phyloP scores from a whole-genome alignment of 2,888 invertebrate genomes.

The Cylloceria caligata region DNA sequence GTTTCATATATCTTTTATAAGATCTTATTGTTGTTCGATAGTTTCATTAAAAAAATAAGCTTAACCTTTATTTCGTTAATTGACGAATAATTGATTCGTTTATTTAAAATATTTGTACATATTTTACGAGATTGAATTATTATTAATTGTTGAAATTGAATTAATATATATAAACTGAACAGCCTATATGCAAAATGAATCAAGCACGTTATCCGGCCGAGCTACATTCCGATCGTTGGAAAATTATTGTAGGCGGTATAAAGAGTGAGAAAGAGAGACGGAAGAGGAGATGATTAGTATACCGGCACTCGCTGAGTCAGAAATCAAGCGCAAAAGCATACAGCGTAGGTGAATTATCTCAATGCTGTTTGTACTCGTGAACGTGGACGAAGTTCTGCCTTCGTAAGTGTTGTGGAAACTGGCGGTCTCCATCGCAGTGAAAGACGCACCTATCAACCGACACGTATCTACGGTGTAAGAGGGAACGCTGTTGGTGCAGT shows the following conservation, averaged over 20 bases:
- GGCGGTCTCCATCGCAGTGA: constrained; percentile 48
- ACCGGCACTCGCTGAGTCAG: constrained; percentile 21
- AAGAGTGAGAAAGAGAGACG: not conserved
- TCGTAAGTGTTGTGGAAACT: constrained; percentile 41
- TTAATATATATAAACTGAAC: too few relatives aligned
- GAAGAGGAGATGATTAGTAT: constrained; percentile 22
- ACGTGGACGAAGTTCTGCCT: constrained; percentile 37
- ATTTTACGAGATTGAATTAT: too few relatives aligned
- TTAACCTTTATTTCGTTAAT: too few relatives aligned
- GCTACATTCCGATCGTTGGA: not conserved
- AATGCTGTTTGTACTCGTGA: constrained; percentile 31
- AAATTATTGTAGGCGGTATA: not conserved
- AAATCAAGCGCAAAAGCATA: constrained; percentile 23
- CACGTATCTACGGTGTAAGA: constrained; percentile 3
- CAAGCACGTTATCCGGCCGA: not conserved
- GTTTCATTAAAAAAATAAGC: too few relatives aligned
- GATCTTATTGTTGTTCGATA: too few relatives aligned
- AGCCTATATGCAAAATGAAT: not conserved
- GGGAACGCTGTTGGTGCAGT: constrained; percentile 32
- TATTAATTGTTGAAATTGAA: too few relatives aligned
- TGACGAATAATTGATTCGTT: too few relatives aligned
- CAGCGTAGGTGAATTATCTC: constrained; percentile 22
- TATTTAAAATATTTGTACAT: too few relatives aligned
- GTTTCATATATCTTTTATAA: too few relatives aligned
- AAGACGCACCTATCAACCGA: constrained; percentile 36